Evolutionary conservation across 2,113 vertebrate species (phyloP).

Genomic region (Platycercus adscitus): DNA sequence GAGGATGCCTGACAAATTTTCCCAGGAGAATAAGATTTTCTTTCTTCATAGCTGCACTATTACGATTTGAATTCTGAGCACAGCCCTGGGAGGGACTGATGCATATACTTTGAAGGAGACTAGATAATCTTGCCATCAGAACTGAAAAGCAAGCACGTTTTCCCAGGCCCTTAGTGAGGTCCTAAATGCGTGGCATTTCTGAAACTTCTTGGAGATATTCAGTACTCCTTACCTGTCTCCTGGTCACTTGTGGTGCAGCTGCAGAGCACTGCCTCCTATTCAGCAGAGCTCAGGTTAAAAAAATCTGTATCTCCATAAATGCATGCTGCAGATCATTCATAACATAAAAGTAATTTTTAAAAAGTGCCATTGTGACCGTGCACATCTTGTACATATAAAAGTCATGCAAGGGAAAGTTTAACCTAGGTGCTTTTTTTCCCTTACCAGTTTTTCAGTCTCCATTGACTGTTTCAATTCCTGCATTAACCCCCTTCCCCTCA

Average conservation of each 20-base stretch:
- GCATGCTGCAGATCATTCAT: neutral
- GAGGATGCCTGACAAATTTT: neutral
- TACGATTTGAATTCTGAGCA: neutral
- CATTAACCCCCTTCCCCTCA: neutral
- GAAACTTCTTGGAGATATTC: conserved; percentile 1
- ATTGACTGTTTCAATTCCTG: neutral
- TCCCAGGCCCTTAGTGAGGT: neutral
- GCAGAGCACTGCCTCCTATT: neutral
- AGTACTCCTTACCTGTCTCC: neutral
- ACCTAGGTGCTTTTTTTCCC: neutral
- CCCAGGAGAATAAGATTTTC: neutral
- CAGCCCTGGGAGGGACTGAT: neutral
- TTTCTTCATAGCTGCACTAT: neutral
- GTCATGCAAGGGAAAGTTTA: neutral
- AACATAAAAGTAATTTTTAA: neutral
- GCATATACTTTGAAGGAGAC: neutral
- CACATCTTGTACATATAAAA: neutral
- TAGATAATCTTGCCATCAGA: neutral
- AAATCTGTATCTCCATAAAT: neutral
- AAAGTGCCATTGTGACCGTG: neutral
- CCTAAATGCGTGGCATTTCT: neutral
- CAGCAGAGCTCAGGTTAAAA: neutral
- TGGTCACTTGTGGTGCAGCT: neutral
- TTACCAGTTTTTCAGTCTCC: neutral
- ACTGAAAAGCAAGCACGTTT: neutral